Conservation (phyloP, 2,113 vertebrate species). For the Galeopterus variegatus region DNA sequence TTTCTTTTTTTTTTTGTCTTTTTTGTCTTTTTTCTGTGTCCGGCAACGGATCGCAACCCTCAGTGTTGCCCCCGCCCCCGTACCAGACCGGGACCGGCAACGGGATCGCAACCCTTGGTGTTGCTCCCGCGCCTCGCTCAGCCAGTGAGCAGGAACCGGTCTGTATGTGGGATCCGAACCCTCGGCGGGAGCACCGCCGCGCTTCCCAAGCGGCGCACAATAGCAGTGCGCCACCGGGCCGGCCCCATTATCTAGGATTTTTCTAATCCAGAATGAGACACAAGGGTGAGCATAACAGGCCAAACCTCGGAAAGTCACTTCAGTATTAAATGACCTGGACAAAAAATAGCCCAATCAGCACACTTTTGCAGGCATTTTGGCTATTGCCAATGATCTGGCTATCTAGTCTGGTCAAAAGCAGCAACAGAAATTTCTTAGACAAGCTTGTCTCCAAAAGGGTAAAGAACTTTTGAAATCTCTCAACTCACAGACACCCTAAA, state of each 20-base stretch:
- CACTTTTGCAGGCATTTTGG: background rate
- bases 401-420: background rate
- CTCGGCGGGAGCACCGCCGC: too few species aligned
- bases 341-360: background rate
- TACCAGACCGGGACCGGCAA: too few species aligned
- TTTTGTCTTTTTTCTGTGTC: too few species aligned
- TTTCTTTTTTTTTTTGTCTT: too few species aligned
- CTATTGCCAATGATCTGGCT: background rate
- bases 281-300: background rate
- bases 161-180: too few species aligned
- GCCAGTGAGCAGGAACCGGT: too few species aligned
- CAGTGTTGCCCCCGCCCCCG: too few species aligned
- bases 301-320: background rate
- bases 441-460: background rate
- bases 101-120: too few species aligned
- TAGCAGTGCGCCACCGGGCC: too few species aligned
- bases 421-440: background rate
- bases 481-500: background rate
- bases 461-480: background rate
- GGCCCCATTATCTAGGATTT: background rate
- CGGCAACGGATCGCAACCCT: too few species aligned
- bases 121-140: too few species aligned
- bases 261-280: background rate
- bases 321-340: background rate
- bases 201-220: too few species aligned